Percentiles rank a stretch among this genome's conserved stretches.
Conservation (phyloP, 2,888 invertebrate species). For the Agonopterix arenella region DNA sequence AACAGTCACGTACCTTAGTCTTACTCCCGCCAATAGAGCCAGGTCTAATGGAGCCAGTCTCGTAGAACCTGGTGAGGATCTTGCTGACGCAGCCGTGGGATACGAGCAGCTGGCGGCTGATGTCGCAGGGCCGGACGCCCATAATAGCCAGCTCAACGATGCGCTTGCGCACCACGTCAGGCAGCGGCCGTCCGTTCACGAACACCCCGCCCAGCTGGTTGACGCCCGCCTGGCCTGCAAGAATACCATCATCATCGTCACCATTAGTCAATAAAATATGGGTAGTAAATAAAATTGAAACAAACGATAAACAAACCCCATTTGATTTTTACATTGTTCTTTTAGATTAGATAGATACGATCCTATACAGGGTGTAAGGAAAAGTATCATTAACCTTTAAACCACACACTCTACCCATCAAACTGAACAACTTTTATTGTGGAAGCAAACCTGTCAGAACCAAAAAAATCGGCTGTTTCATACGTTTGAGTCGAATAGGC, state of each 20-base stretch:
- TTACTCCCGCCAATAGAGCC: constrained; percentile 97
- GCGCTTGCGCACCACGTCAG: constrained; percentile 93
- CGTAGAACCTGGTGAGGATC: constrained; percentile 96
- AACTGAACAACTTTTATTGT: too few species aligned
- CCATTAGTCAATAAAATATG: not conserved
- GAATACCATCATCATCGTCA: too few species aligned
- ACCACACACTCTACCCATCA: too few species aligned
- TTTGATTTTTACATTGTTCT: too few species aligned
- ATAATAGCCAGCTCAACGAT: constrained; percentile 96
- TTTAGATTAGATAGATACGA: too few species aligned
- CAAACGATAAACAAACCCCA: too few species aligned
- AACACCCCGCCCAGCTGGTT: constrained; percentile 98
- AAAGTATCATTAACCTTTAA: too few species aligned
- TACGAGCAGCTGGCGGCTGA: constrained; percentile 95
- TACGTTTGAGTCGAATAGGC: too few species aligned
- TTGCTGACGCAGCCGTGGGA: constrained; percentile 99
- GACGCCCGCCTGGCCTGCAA: constrained; percentile 95
- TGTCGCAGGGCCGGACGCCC: constrained; percentile 97
- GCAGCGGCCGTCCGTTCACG: constrained; percentile 97
- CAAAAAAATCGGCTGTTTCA: too few species aligned
- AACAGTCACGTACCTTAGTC: constrained; percentile 84
- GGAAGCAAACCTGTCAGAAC: too few species aligned
- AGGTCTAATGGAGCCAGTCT: constrained; percentile 96
- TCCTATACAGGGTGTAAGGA: too few species aligned
- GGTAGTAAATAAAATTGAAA: too few species aligned